Conservation (phyloP, 2,797 vertebrate genomes). For the Paedocypris micromegethes region DNA sequence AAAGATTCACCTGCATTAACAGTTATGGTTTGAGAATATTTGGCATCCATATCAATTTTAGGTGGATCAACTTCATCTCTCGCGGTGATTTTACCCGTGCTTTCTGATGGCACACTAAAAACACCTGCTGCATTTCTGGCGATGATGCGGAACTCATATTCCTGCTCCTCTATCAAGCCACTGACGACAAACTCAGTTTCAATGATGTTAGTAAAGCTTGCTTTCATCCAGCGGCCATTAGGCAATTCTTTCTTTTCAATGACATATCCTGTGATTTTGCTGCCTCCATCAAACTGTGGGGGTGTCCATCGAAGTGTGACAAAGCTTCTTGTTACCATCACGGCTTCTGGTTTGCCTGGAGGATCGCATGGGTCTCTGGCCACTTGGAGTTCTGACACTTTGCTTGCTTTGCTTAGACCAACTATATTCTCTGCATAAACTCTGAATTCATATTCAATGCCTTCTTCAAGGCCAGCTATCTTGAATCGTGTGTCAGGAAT, state of each 20-base stretch:
- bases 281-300: constrained; percentile 89
- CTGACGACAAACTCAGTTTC: constrained; percentile 90
- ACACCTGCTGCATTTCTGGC: constrained; percentile 92
- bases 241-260: constrained; percentile 91
- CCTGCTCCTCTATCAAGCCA: constrained; percentile 85
- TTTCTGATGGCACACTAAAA: constrained; percentile 89
- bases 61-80: constrained; percentile 96
- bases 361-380: constrained; percentile 94
- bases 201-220: constrained; percentile 91
- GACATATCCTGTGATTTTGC: constrained; percentile 92
- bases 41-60: constrained; percentile 86
- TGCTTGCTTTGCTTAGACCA: constrained; percentile 88
- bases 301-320: constrained; percentile 93
- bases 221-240: constrained; percentile 98
- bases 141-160: constrained; percentile 94
- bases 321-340: constrained; percentile 89
- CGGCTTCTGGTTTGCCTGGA: constrained; percentile 89
- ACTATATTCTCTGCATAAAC: constrained; percentile 96
- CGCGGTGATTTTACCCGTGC: constrained; percentile 89
- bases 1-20: constrained; percentile 91
- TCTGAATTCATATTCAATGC: constrained; percentile 97
- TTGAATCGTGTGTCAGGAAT: constrained; percentile 91
- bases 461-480: constrained; percentile 86
- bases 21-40: constrained; percentile 83
- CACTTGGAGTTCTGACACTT: constrained; percentile 84